Evolutionary conservation across 2,113 vertebrate species (phyloP).

Genomic region (Enhydra lutris): DNA sequence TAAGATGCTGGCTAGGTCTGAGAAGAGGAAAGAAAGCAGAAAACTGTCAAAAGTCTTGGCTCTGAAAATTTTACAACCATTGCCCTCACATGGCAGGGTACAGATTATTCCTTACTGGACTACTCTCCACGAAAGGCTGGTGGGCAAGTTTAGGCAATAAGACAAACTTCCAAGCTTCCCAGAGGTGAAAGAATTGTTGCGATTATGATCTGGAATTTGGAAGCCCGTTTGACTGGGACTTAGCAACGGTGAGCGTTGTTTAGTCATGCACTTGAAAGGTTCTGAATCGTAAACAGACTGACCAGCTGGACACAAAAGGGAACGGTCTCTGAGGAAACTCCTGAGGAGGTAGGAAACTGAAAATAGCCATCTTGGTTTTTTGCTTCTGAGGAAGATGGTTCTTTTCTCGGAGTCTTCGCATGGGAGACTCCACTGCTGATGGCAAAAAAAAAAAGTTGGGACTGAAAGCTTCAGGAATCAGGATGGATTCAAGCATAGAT

Average conservation of each 20-base stretch:
- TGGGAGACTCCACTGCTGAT: neutral
- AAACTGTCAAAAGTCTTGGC: neutral
- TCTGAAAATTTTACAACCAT: neutral
- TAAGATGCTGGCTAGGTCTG: neutral
- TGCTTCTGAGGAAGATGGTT: neutral
- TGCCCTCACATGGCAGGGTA: neutral
- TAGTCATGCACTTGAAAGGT: neutral
- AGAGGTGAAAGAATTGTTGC: neutral
- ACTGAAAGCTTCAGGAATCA: neutral
- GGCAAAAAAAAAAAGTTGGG: neutral
- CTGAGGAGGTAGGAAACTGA: neutral
- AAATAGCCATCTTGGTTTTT: neutral
- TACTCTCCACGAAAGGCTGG: neutral
- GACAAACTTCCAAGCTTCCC: neutral
- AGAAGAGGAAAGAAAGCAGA: neutral
- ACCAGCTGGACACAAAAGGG: neutral
- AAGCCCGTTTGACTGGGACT: neutral
- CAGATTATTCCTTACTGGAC: neutral
- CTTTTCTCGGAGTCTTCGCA: neutral
- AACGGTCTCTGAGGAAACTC: neutral
- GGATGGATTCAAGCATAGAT: neutral
- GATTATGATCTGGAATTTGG: neutral
- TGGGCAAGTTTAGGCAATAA: neutral
- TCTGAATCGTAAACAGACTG: neutral
- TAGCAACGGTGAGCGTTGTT: neutral